phyloP scores from a whole-genome alignment of 2,888 invertebrate species.

The Orthosia incerta region DNA sequence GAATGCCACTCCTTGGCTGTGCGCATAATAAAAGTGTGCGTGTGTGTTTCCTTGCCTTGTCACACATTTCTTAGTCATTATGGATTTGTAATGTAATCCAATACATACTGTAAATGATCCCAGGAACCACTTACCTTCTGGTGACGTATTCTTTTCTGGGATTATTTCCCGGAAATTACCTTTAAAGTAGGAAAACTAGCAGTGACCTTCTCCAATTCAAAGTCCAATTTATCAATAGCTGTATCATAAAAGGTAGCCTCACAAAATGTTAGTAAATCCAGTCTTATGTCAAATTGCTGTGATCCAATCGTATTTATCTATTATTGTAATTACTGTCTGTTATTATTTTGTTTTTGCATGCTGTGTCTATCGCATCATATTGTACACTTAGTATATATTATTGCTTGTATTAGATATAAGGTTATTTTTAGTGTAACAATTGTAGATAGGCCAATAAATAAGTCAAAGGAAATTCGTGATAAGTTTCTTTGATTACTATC shows the following conservation, averaged over 20 bases:
- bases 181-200: constrained; percentile 1
- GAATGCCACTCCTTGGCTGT: no score
- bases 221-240: constrained; percentile 23
- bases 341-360: no score
- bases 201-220: constrained; percentile 19
- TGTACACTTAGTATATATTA: no score
- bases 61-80: constrained; percentile 7
- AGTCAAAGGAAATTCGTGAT: neutral
- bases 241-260: no score
- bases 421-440: no score
- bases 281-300: neutral
- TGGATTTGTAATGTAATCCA: constrained; percentile 4
- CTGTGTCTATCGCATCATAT: no score
- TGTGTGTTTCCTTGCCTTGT: neutral
- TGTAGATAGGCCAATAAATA: no score
- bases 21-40: no score
- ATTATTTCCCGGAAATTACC: constrained; percentile 16
- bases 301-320: constrained; percentile 12
- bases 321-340: no score
- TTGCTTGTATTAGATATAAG: no score
- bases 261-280: neutral
- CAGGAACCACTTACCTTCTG: neutral
- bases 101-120: neutral
- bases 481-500: neutral
- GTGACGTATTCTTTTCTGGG: neutral